Evolutionary conservation across 2,888 invertebrate genomes (phyloP), one percentile per base, ranked within the genome.

Genomic region (Tenthredo livida): DNA sequence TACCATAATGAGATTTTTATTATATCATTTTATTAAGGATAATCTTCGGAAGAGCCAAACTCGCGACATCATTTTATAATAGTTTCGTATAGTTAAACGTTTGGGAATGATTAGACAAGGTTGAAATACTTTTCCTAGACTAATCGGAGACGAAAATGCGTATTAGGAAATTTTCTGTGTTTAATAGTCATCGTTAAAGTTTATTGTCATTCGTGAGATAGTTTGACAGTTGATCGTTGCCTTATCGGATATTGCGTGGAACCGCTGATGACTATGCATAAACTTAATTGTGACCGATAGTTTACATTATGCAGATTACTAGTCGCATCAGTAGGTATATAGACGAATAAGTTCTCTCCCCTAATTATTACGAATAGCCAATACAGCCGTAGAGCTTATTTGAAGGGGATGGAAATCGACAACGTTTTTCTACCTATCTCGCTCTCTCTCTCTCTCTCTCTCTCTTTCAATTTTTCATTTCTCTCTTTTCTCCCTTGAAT

Each of bases 361-460:
- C 61, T 80, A 80, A 80, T 80, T 80, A 80, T 80, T 80, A 80
- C 80, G 61, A 61, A 80, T 80, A 73, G n/a, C 43, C 58, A 80
- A 61, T 80, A 61, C 21, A 80, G 58, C 12, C 29, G 9, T 17
- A 33, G 50, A 77, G 77, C 78, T 33, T 80, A 58, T 37, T 80
- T 21, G 40, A 58, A 54, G 77, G 77, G 77, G 58, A 37, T 73
- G 80, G 25, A 80, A 80, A 80, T 80, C 80, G 58, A 80, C 40
- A 61, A 33, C 61, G 37, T 40, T 40, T 21, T 37, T 80, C 37
- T 61, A 37, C 12, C 2, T 77, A n/a, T 50, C 25, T 77, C 6
- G 17, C 17, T 77, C 7, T 75, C 15, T 15, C 54, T 33, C 33
- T 33, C 33, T 33, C 33, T 77, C 50, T 17, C 29, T 54, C 50